Conservation (phyloP, 1,140 invertebrate genomes). For the Lepidurus couesii region DNA sequence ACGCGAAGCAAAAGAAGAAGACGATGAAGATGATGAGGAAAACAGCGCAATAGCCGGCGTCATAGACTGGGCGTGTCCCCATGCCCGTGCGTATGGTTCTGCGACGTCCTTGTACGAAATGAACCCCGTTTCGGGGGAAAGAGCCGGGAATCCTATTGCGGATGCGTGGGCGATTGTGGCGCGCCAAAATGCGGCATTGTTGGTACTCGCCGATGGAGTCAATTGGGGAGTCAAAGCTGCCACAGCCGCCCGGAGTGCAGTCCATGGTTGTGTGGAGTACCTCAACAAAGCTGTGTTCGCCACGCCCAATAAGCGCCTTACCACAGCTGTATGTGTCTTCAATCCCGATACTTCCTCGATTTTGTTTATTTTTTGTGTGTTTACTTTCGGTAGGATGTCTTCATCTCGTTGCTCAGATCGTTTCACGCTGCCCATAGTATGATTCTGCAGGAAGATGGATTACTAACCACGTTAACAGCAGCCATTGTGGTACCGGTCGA, state of each 20-base stretch:
- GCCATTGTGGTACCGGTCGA: slow-evolving; percentile 64
- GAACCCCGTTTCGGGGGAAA: slow-evolving; percentile 65
- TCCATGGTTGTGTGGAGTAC: slow-evolving; percentile 80
- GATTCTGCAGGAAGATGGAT: slow-evolving; percentile 78
- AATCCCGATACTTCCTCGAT: not conserved
- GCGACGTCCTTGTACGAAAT: slow-evolving; percentile 68
- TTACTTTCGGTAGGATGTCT: slow-evolving; percentile 58
- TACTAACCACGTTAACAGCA: slow-evolving; percentile 78
- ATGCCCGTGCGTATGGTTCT: slow-evolving; percentile 60
- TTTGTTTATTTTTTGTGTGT: slow-evolving; percentile 23
- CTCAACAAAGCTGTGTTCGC: slow-evolving; percentile 69
- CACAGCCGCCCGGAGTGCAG: slow-evolving; percentile 78
- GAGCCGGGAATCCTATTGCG: slow-evolving; percentile 81
- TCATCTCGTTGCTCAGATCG: slow-evolving; percentile 69
- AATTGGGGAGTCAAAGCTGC: slow-evolving; percentile 89
- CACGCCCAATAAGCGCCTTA: slow-evolving; percentile 38
- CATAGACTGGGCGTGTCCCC: slow-evolving; percentile 60
- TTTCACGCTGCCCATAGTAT: slow-evolving; percentile 82
- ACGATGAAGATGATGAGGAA: slow-evolving; percentile 16
- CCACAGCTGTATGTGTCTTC: slow-evolving; percentile 44
- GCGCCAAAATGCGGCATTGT: slow-evolving; percentile 68
- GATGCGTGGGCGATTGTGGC: slow-evolving; percentile 82
- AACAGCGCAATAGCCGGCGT: slow-evolving; percentile 54
- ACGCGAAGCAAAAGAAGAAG: not conserved
- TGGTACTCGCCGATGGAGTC: slow-evolving; percentile 84